Base-by-base conservation (phyloP, 1,140 invertebrate genomes). In the Helicoverpa armigera region DNA sequence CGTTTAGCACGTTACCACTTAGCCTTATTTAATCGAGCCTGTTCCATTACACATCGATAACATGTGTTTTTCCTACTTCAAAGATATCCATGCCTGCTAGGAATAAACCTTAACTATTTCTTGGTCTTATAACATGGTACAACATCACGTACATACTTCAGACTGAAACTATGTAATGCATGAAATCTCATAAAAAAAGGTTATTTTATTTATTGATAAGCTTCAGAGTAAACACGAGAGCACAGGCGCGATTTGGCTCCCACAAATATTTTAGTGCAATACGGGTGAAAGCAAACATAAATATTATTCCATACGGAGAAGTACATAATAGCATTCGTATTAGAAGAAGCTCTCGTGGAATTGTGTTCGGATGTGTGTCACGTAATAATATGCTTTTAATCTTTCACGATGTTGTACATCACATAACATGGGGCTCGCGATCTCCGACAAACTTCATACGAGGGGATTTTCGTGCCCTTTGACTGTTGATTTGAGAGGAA, bases 211-310 rank as follows among this genome's bases (percentile, higher is more conserved):
- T 73, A 73, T 73, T 73, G 67, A 70, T 70, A 73, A 73, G n/a
- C 51, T 16, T 13, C n/a, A 16, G 53, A 56, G 29, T 73, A 73
- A 56, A 50, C 13, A 58, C 23, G 16, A 61, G 73, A 53, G 53
- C 67, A 16, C 18, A 43, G 14, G 54, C 54, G 31, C 72, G 73
- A 61, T 12, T 23, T 43, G 61, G 56, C 58, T 70, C 50, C 48
- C 54, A 60, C 31, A 48, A 75, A 75, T 75, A 61, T 75, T 60
- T 75, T 75, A 75, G 54, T 75, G 73, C 73, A 75, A 75, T 75
- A 75, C 31, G 56, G 67, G 58, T 75, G 50, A 75, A 18, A 75
- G 73, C 54, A 60, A 73, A 75, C 73, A 61, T 61, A 61, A 75
- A 75, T 61, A 75, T 75, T 23, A 61, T 48, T 43, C 29, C 16